A percentile compares a stretch with the other conserved stretches of the same genome.
These are phyloP conservation scores for Aselliscus stoliczkanus DNA, from an alignment of 2,797 vertebrate genomes.

Conservation along the genomic window DNA sequence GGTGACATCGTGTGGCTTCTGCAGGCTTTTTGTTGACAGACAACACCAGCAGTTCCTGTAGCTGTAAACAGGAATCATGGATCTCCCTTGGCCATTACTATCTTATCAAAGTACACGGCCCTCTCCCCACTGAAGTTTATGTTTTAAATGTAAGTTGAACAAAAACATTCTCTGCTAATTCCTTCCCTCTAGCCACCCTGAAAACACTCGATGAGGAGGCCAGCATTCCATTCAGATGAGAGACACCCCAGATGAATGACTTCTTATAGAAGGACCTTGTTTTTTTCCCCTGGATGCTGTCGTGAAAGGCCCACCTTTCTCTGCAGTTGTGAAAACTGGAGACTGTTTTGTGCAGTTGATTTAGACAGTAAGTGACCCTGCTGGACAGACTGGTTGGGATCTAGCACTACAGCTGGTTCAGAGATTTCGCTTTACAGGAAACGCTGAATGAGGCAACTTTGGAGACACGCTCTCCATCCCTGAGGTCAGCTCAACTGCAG, in stretches of 20 bases:
- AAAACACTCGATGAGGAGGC: not conserved
- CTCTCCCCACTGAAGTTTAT: not conserved
- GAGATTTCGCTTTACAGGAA: not conserved
- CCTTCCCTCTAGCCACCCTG: not conserved
- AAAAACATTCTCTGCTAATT: not conserved
- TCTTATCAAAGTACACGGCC: not conserved
- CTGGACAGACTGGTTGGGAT: not conserved
- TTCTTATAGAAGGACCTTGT: not conserved
- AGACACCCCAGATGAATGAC: not conserved
- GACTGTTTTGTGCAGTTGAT: not conserved
- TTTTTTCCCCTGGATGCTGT: not conserved
- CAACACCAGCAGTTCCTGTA: not conserved
- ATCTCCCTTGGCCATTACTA: not conserved
- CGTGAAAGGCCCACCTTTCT: not conserved
- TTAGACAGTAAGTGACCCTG: not conserved
- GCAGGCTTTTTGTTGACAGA: not conserved
- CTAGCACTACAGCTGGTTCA: not conserved
- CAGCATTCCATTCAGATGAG: not conserved
- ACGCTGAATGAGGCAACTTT: not conserved
- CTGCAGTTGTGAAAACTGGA: not conserved
- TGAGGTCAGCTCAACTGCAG: not conserved
- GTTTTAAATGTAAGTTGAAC: not conserved
- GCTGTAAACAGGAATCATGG: not conserved
- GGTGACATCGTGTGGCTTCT: not conserved
- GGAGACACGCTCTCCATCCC: not conserved